A percentile compares a stretch with the other conserved stretches of the same genome.
Conservation (phyloP, 2,888 invertebrate species). For the Nebria salina region DNA sequence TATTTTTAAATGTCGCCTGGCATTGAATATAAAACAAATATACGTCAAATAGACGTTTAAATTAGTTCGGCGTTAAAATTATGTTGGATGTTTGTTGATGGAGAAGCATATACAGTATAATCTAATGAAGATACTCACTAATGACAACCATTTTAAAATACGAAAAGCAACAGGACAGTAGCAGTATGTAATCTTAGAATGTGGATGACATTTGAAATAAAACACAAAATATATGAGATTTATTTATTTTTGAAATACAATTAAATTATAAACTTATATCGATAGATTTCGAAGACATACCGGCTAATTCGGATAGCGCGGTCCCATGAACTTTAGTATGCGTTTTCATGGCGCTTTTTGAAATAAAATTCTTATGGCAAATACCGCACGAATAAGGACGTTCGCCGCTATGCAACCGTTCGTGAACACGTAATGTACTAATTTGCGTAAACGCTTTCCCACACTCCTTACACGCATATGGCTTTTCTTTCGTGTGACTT, state of each 20-base stretch:
- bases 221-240: background rate
- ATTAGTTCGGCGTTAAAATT: background rate
- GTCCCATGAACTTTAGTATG: slow-evolving; percentile 61
- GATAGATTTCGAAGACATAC: background rate
- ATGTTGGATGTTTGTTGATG: background rate
- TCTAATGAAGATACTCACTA: too few relatives aligned
- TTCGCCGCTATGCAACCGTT: slow-evolving; percentile 67
- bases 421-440: slow-evolving; percentile 65
- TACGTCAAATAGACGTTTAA: background rate
- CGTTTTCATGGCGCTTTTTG: slow-evolving; percentile 63
- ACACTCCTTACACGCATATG: slow-evolving; percentile 66
- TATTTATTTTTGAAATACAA: background rate
- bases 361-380: slow-evolving; percentile 66
- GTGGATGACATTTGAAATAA: background rate
- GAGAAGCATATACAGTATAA: too few relatives aligned
- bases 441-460: slow-evolving; percentile 67
- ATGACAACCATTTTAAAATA: too few relatives aligned
- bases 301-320: slow-evolving; percentile 17
- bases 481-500: slow-evolving; percentile 66
- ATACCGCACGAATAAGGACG: slow-evolving; percentile 65
- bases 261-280: slow-evolving; percentile 7
- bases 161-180: too few relatives aligned
- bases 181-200: background rate
- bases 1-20: background rate
- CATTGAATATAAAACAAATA: background rate